phyloP scores from a whole-genome alignment of 2,797 vertebrate species.

The Hemibagrus guttatus region DNA sequence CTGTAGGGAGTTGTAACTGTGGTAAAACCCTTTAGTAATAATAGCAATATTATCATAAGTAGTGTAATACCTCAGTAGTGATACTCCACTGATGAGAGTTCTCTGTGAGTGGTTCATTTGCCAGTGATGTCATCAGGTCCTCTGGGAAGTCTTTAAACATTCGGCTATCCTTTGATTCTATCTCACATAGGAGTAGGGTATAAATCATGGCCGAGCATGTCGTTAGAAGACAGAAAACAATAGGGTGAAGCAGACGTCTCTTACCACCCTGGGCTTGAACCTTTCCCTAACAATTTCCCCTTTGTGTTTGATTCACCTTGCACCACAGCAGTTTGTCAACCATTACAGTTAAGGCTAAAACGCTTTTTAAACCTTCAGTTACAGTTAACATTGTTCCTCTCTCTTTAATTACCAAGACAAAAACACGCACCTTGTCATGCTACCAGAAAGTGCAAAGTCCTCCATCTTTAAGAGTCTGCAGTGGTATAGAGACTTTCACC shows the following conservation, averaged over 20 bases:
- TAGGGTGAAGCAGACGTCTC: too few species aligned
- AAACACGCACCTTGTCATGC: too few species aligned
- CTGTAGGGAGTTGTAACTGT: neutral
- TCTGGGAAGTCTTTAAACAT: slow-evolving; percentile 83
- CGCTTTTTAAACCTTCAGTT: neutral
- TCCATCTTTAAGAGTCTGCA: too few species aligned
- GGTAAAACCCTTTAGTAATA: neutral
- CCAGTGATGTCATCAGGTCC: slow-evolving; percentile 75
- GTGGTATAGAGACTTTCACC: too few species aligned
- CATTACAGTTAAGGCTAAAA: neutral
- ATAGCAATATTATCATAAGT: neutral
- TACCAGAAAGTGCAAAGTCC: too few species aligned
- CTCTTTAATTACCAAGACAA: neutral
- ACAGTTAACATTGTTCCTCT: neutral
- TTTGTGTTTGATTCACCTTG: neutral
- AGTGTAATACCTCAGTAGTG: slow-evolving; percentile 73
- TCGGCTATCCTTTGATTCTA: slow-evolving; percentile 75
- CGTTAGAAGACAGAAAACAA: too few species aligned
- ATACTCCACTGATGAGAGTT: slow-evolving; percentile 89
- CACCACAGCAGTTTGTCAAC: neutral
- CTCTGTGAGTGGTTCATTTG: slow-evolving; percentile 78
- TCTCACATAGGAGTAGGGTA: neutral
- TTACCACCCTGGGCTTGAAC: neutral
- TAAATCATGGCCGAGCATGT: neutral
- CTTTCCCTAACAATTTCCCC: neutral